A percentile compares a stretch with the other conserved stretches of the same genome.
Conservation (phyloP, 1,140 invertebrate species). For the Orchestia grillus region DNA sequence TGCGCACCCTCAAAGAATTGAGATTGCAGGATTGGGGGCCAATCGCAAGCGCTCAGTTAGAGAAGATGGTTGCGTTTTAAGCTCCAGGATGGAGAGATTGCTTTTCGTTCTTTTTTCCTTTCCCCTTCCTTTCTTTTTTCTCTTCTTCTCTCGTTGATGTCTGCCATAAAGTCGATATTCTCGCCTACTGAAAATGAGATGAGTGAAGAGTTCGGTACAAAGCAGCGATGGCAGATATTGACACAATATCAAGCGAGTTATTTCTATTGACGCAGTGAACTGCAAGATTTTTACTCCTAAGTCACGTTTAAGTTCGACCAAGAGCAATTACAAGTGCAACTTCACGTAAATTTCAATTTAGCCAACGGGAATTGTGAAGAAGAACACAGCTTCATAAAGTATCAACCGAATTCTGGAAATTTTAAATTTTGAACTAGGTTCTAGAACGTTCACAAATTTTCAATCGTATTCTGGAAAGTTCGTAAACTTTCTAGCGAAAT, state of each 20-base stretch:
- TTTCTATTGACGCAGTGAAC: not conserved
- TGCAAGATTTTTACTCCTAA: not conserved
- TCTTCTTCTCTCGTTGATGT: not conserved
- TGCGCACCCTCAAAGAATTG: constrained; percentile 17
- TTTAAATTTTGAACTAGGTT: not conserved
- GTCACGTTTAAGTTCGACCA: not conserved
- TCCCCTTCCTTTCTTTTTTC: no score
- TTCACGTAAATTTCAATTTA: not conserved
- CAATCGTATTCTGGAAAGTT: not conserved
- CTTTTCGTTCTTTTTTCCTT: no score
- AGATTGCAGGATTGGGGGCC: constrained; percentile 11
- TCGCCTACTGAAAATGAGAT: not conserved
- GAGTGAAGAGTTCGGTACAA: not conserved
- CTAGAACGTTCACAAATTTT: not conserved
- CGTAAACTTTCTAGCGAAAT: not conserved
- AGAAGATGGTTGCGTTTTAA: constrained; percentile 45
- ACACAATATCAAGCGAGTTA: not conserved
- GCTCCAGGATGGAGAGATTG: not conserved
- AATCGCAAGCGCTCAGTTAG: not conserved
- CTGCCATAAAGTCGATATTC: not conserved
- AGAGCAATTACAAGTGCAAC: not conserved
- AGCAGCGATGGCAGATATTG: not conserved
- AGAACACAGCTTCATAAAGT: not conserved
- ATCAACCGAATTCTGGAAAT: not conserved
- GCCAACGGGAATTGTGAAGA: no score